Conservation (phyloP, 35 echinoderm and acorn worm species). For the Lytechinus pictus region DNA sequence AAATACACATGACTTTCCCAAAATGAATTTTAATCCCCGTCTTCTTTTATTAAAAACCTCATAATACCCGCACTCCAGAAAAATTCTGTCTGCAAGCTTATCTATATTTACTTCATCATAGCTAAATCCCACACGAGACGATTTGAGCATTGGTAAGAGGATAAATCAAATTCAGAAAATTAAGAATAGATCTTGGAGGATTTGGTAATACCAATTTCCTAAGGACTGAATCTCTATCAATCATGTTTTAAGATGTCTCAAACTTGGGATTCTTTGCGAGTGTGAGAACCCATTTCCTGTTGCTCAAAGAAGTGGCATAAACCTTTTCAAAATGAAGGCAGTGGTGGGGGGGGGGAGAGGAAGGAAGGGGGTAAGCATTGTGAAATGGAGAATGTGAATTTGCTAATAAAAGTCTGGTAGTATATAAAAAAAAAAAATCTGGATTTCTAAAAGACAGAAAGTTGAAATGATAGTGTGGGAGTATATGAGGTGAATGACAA, state of each 20-base stretch:
- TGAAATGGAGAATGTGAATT: neutral
- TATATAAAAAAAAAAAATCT: neutral
- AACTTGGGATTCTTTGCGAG: neutral
- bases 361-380: neutral
- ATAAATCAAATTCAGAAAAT: slow-evolving; percentile 30
- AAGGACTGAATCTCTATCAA: neutral
- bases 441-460: neutral
- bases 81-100: neutral
- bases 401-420: neutral
- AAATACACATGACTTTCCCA: neutral
- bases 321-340: neutral
- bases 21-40: neutral
- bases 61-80: neutral
- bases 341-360: neutral
- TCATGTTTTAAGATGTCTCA: neutral
- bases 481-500: neutral
- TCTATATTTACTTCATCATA: neutral
- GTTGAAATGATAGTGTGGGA: neutral
- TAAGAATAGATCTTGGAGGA: slow-evolving; percentile 12
- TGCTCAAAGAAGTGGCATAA: neutral
- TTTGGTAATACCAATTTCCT: slow-evolving; percentile 48
- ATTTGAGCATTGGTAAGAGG: slow-evolving; percentile 18
- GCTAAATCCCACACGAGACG: slow-evolving; percentile 25
- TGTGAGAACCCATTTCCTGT: slow-evolving; percentile 43
- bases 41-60: neutral